Evolutionary conservation across 1,140 invertebrate genomes (phyloP).

Genomic region (Vanessa tameamea): DNA sequence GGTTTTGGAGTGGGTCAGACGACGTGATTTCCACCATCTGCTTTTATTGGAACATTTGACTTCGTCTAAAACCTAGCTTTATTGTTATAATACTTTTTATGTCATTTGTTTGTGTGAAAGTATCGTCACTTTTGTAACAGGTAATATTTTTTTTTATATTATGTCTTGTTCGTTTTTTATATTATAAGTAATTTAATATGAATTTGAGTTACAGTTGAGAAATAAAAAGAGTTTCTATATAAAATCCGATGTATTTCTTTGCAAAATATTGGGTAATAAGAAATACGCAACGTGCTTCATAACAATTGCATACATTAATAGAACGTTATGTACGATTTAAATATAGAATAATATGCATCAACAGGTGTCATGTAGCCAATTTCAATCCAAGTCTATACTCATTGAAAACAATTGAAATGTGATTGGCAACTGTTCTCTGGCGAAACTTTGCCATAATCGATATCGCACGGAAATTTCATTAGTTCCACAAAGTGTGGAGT

Average conservation of each 20-base stretch:
- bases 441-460: conserved; percentile 31
- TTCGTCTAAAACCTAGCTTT: conserved; percentile 17
- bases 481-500: conserved; percentile 24
- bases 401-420: conserved; percentile 15
- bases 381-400: conserved; percentile 10
- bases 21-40: conserved; percentile 40
- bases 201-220: too few species aligned
- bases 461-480: conserved; percentile 36
- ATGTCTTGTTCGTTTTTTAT: too few species aligned
- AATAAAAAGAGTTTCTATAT: too few species aligned
- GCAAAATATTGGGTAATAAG: background rate
- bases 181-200: too few species aligned
- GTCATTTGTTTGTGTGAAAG: conserved; percentile 12
- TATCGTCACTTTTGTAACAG: background rate
- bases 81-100: conserved; percentile 34
- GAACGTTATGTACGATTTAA: background rate
- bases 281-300: background rate
- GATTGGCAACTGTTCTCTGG: conserved; percentile 15
- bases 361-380: conserved; percentile 10
- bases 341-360: conserved; percentile 11
- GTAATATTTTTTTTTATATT: too few species aligned
- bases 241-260: too few species aligned
- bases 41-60: conserved; percentile 40
- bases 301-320: background rate
- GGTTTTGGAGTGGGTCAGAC: conserved; percentile 33